A percentile compares a stretch with the other conserved stretches of the same genome.
phyloP scores from a whole-genome alignment of 2,888 invertebrate species.

The Gandaritis pyraliata region DNA sequence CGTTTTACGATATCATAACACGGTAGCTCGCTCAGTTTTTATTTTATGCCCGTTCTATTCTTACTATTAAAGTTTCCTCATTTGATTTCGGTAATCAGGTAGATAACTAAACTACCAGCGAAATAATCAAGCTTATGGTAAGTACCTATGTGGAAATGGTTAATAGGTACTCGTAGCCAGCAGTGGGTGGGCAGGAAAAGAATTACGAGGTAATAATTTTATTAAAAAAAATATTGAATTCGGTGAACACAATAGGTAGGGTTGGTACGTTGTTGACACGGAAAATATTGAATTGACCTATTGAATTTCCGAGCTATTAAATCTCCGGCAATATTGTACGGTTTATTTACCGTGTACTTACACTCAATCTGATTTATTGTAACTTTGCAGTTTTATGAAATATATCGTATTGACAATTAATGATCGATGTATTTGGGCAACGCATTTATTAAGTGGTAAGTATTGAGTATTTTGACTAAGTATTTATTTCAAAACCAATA shows the following conservation, averaged over 20 bases:
- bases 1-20: constrained; percentile 16
- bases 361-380: constrained; percentile 14
- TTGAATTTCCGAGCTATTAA: constrained; percentile 13
- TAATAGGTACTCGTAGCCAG: constrained; percentile 3
- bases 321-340: constrained; percentile 15
- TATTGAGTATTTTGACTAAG: too few relatives aligned
- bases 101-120: background rate
- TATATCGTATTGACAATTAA: background rate
- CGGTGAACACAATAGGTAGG: constrained; percentile 19
- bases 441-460: background rate
- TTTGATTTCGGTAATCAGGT: background rate
- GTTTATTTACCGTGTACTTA: constrained; percentile 18
- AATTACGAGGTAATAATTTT: constrained; percentile 21
- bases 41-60: background rate
- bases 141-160: background rate
- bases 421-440: constrained; percentile 3
- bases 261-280: constrained; percentile 18
- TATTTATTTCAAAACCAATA: too few relatives aligned
- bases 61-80: background rate
- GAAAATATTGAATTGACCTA: constrained; percentile 27
- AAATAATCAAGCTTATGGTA: background rate
- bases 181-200: constrained; percentile 8
- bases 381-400: constrained; percentile 7
- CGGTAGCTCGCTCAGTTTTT: background rate
- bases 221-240: constrained; percentile 18